Conservation (phyloP, 2,797 vertebrate genomes). For the Chloroceryle amazona region DNA sequence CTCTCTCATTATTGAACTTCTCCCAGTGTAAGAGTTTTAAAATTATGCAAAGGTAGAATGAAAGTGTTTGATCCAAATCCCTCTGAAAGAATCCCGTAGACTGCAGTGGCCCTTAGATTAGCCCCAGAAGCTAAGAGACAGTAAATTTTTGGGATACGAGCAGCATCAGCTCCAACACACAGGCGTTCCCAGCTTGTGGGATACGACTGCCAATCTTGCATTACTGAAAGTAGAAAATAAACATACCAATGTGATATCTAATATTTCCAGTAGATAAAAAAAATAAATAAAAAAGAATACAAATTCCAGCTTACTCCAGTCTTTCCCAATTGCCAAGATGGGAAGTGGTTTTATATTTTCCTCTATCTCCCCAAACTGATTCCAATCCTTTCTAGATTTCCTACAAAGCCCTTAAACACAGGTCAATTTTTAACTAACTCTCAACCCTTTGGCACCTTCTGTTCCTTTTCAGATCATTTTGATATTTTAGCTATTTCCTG, state of each 20-base stretch:
- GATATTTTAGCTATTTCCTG: conserved; percentile 79
- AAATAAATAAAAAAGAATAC: neutral
- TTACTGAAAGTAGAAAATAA: neutral
- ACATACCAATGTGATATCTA: neutral
- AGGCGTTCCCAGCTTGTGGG: neutral
- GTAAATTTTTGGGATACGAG: neutral
- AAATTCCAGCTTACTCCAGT: conserved; percentile 41
- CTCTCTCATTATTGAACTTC: neutral
- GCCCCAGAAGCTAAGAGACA: neutral
- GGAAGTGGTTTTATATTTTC: neutral
- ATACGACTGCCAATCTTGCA: neutral
- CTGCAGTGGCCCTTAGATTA: conserved; percentile 32
- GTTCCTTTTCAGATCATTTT: conserved; percentile 78
- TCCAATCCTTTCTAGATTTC: conserved; percentile 60
- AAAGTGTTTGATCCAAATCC: conserved; percentile 42
- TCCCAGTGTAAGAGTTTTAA: neutral
- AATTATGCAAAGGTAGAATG: neutral
- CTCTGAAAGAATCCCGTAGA: conserved; percentile 41
- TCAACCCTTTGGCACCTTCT: conserved; percentile 77
- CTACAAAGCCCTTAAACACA: conserved; percentile 36
- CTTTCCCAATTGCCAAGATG: conserved; percentile 48
- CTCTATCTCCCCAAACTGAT: conserved; percentile 43
- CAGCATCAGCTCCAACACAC: neutral
- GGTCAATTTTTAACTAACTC: conserved; percentile 74
- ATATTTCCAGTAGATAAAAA: neutral